Evolutionary conservation across 2,888 invertebrate species (phyloP), one percentile per base, ranked within the genome.

Genomic region (Helobdella robusta): DNA sequence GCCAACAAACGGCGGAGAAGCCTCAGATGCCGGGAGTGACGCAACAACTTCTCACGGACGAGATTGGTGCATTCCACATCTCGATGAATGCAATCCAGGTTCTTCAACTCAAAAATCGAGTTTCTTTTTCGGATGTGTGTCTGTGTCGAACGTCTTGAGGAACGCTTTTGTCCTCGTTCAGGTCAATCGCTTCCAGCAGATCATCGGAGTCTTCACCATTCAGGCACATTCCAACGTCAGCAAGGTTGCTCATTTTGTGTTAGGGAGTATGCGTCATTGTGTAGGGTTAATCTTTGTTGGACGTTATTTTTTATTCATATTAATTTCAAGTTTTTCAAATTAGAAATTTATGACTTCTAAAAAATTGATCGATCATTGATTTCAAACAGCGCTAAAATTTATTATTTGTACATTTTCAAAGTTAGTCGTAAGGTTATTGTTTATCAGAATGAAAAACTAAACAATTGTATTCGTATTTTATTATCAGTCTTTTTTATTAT

Each of bases 161-260:
- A 73, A 80, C 73, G 79, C 79, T 8, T 82, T 82, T 70, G 81
- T 82, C 32, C 73, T 82, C 60, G 80, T 82, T 23, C 82, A 82
- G 69, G 75, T 82, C 60, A 81, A 80, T 60, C 72, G 81, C 34
- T 82, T 81, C 70, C 82, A 82, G 67, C 82, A 82, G 68, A 79
- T 82, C 28, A 79, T 82, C 56, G 80, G 79, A 8, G 80, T 82
- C 36, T 81, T 78, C 72, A 81, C 82, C 0, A 73, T 82, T n/a
- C 82, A 82, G 71, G 79, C 81, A 1, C 72, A 76, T 1, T 76
- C 74, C 60, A 81, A 81, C 64, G 68, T 73, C 5, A 75, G 76
- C 30, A 83, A 82, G 76, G 82, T 82, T 72, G 64, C 8, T 48
- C 48, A 18, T 23, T n/a, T n/a, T n/a, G n/a, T n/a, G n/a, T n/a